phyloP scores from a whole-genome alignment of 2,113 vertebrate genomes.

The Notiomystis cincta region DNA sequence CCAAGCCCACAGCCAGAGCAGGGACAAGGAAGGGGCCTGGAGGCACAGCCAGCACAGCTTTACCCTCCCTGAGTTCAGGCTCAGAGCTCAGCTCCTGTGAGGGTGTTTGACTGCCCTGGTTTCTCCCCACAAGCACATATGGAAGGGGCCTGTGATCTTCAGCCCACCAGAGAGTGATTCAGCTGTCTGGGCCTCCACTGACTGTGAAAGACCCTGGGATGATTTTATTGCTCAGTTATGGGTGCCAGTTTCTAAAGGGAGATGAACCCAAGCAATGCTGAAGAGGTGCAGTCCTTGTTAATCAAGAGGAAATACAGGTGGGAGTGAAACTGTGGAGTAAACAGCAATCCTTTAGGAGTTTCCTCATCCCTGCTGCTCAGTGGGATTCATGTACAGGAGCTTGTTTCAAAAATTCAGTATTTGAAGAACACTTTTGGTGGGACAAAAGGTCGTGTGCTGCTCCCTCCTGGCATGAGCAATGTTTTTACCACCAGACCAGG shows the following conservation, averaged over 20 bases:
- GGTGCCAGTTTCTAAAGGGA: neutral
- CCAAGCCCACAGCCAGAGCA: neutral
- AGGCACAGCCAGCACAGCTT: neutral
- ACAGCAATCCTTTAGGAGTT: neutral
- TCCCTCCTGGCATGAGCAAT: neutral
- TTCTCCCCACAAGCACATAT: neutral
- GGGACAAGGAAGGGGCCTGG: neutral
- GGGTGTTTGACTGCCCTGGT: neutral
- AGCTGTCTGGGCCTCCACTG: neutral
- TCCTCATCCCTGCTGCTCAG: neutral
- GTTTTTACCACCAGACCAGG: neutral
- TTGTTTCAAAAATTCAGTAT: neutral
- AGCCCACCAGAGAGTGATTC: neutral
- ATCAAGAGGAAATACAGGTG: neutral
- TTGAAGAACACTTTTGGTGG: neutral
- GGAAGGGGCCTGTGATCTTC: neutral
- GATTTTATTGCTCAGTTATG: neutral
- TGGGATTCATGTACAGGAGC: neutral
- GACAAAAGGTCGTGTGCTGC: neutral
- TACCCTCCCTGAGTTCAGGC: accelerated
- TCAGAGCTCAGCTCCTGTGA: neutral
- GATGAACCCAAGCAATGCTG: neutral
- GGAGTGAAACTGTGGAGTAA: neutral
- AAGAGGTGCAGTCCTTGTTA: neutral
- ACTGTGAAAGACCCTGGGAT: neutral